Conservation (phyloP, 1,140 invertebrate species). For the Phenacoccus solenopsis region DNA sequence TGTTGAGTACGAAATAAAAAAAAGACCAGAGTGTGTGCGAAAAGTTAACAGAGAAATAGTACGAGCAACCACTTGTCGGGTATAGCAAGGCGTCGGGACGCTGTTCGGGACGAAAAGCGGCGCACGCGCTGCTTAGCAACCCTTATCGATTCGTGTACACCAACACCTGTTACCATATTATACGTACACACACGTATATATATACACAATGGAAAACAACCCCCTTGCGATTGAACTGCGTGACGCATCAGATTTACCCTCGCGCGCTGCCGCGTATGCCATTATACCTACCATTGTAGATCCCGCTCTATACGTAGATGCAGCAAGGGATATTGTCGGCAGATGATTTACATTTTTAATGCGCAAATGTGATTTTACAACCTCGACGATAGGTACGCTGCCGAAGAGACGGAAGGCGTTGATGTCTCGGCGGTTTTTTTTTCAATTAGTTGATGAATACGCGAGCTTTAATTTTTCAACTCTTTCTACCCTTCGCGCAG, state of each 20-base stretch:
- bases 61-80: conserved; percentile 15
- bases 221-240: neutral
- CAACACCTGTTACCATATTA: conserved; percentile 31
- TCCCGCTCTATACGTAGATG: too few relatives aligned
- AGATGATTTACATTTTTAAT: neutral
- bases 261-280: neutral
- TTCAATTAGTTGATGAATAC: neutral
- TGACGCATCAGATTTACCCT: conserved; percentile 1
- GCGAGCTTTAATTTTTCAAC: neutral
- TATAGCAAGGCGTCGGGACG: conserved; percentile 7
- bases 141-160: conserved; percentile 20
- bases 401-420: too few relatives aligned
- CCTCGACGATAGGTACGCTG: too few relatives aligned
- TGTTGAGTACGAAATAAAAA: conserved; percentile 4
- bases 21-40: conserved; percentile 10
- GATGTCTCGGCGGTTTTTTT: neutral
- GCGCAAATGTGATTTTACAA: neutral
- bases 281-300: too few relatives aligned
- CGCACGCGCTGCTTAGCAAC: conserved; percentile 17
- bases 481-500: neutral
- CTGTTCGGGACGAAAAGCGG: conserved; percentile 10
- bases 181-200: conserved; percentile 18
- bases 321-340: neutral
- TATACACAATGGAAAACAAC: neutral
- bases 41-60: conserved; percentile 16